A percentile compares a stretch with the other conserved stretches of the same genome.
Evolutionary conservation across 2,888 invertebrate species (phyloP).

Genomic region (Diplolepis rosae): DNA sequence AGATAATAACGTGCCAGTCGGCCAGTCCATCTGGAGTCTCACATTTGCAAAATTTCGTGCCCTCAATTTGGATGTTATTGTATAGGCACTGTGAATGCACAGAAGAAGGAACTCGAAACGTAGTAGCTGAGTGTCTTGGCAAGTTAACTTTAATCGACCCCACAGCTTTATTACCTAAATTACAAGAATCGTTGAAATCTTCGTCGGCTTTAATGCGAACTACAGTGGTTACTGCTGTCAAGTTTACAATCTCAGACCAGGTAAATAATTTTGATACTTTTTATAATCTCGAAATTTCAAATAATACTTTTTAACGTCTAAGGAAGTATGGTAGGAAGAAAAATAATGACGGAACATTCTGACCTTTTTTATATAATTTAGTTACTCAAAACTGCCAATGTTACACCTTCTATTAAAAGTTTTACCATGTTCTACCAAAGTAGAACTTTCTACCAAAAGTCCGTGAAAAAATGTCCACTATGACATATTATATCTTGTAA

Average conservation of each 20-base stretch:
- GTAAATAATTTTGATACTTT: slow-evolving; percentile 68
- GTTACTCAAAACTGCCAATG: too few species aligned
- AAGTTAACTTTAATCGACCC: slow-evolving; percentile 97
- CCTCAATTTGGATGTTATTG: slow-evolving; percentile 93
- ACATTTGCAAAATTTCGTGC: slow-evolving; percentile 80
- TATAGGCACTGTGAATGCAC: slow-evolving; percentile 96
- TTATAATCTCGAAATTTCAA: too few species aligned
- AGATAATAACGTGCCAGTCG: slow-evolving; percentile 80
- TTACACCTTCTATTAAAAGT: too few species aligned
- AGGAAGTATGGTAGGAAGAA: too few species aligned
- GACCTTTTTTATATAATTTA: too few species aligned
- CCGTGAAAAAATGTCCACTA: too few species aligned
- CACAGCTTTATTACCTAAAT: slow-evolving; percentile 86
- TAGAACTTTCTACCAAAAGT: too few species aligned
- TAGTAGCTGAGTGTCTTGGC: slow-evolving; percentile 98
- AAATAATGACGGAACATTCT: too few species aligned
- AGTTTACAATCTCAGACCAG: slow-evolving; percentile 99
- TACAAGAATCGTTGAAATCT: slow-evolving; percentile 87
- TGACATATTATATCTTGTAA: too few species aligned
- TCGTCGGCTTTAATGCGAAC: slow-evolving; percentile 92
- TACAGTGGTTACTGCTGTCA: slow-evolving; percentile 97
- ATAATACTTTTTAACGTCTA: not conserved
- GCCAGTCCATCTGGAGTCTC: slow-evolving; percentile 76
- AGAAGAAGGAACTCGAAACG: slow-evolving; percentile 98
- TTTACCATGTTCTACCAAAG: too few species aligned